phyloP scores from a whole-genome alignment of 2,888 invertebrate genomes.

The Pyrochroa serraticornis region DNA sequence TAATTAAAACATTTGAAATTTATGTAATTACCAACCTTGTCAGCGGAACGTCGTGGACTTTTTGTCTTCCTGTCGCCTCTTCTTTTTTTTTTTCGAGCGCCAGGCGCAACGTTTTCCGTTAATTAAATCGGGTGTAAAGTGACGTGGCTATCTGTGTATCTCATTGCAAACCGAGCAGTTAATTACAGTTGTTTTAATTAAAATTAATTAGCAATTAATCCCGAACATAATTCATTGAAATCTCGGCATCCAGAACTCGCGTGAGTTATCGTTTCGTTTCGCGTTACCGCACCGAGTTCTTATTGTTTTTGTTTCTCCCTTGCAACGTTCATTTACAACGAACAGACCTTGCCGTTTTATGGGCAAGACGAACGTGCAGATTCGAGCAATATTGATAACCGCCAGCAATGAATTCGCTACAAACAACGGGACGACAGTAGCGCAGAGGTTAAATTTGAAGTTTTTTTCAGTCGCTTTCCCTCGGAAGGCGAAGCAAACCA shows the following conservation, averaged over 20 bases:
- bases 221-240: conserved; percentile 22
- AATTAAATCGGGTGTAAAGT: conserved; percentile 17
- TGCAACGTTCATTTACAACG: not conserved
- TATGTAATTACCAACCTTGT: too few relatives aligned
- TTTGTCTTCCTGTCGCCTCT: not conserved
- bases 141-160: not conserved
- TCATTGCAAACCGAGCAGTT: conserved; percentile 32
- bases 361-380: too few relatives aligned
- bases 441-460: too few relatives aligned
- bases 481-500: too few relatives aligned
- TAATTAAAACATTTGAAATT: too few relatives aligned
- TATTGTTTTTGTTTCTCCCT: not conserved
- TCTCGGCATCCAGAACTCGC: conserved; percentile 5
- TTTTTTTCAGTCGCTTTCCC: too few relatives aligned
- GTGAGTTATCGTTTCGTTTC: conserved; percentile 9
- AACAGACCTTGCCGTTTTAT: too few relatives aligned
- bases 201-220: conserved; percentile 47
- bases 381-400: too few relatives aligned
- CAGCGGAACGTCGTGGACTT: not conserved
- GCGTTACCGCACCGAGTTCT: conserved; percentile 5
- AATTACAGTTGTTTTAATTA: conserved; percentile 43
- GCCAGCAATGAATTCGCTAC: too few relatives aligned
- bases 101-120: not conserved
- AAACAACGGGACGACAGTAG: too few relatives aligned
- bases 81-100: not conserved